Evolutionary conservation across 2,888 invertebrate genomes (phyloP).

Genomic region (Graphium colonna): DNA sequence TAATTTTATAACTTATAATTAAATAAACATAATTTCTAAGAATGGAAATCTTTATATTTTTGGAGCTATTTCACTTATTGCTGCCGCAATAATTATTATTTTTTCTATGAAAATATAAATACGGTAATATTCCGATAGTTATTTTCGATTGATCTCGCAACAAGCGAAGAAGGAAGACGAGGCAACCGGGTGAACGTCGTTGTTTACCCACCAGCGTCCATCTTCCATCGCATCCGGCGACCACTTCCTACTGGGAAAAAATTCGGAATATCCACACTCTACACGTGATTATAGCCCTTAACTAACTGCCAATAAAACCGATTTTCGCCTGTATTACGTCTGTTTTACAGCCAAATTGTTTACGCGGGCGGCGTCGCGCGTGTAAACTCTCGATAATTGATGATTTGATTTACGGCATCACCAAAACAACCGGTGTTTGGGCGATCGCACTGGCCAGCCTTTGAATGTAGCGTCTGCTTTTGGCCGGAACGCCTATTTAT

Average conservation of each 20-base stretch:
- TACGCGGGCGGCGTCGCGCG: conserved; percentile 77
- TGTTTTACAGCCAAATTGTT: conserved; percentile 76
- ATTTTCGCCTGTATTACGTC: no score
- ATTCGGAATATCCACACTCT: conserved; percentile 46
- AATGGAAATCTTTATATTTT: no score
- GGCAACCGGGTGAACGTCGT: no score
- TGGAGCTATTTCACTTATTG: no score
- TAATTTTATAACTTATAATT: no score
- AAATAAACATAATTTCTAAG: no score
- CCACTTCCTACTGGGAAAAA: conserved; percentile 68
- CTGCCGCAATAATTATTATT: no score
- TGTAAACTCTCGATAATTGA: conserved; percentile 79
- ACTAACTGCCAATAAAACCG: no score
- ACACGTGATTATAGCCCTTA: no score
- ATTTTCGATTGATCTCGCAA: background rate
- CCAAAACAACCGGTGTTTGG: conserved; percentile 79
- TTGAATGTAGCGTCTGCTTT: conserved; percentile 44
- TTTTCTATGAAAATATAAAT: no score
- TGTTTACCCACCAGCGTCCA: conserved; percentile 43
- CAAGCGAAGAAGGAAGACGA: no score
- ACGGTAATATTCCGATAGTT: no score
- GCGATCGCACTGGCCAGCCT: conserved; percentile 59
- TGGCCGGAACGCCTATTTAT: background rate
- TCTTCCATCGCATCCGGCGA: conserved; percentile 58
- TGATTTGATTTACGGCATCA: conserved; percentile 79